A percentile compares a stretch with the other conserved stretches of the same genome.
Evolutionary conservation across 1,140 invertebrate species (phyloP).

Genomic region (Drosophila nikananu): DNA sequence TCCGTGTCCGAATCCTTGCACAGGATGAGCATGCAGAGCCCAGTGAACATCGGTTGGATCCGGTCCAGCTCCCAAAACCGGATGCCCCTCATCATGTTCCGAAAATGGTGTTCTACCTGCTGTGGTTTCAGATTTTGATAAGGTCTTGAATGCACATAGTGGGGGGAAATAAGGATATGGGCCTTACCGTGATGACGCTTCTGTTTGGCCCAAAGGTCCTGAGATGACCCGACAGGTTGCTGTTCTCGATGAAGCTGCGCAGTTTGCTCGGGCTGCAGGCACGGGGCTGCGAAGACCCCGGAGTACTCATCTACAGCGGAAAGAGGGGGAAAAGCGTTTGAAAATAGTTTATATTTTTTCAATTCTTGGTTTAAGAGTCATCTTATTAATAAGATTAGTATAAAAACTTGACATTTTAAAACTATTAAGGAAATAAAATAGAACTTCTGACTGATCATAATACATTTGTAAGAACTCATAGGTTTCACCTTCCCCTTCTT

Average conservation of each 20-base stretch:
- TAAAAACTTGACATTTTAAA: not conserved
- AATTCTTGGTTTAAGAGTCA: not conserved
- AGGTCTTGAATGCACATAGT: accelerated
- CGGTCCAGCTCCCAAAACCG: conserved; percentile 1
- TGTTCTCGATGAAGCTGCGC: not conserved
- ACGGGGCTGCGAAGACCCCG: no score
- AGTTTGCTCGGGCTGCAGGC: not conserved
- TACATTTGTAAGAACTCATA: not conserved
- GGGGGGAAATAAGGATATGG: not conserved
- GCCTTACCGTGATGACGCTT: not conserved
- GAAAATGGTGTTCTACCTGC: not conserved
- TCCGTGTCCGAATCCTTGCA: not conserved
- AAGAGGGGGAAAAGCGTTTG: not conserved
- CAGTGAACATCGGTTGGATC: not conserved
- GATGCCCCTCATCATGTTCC: not conserved
- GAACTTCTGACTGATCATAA: not conserved
- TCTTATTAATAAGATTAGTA: not conserved
- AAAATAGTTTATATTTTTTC: not conserved
- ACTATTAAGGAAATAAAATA: not conserved
- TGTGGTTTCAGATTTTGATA: not conserved
- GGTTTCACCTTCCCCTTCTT: not conserved
- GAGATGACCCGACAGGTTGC: not conserved
- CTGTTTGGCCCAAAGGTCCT: not conserved
- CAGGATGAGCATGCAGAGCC: conserved; percentile 2
- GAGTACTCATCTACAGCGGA: not conserved